These are phyloP conservation scores for Drosophila algonquin DNA, from an alignment of 2,888 invertebrate genomes.

Conservation along the genomic window DNA sequence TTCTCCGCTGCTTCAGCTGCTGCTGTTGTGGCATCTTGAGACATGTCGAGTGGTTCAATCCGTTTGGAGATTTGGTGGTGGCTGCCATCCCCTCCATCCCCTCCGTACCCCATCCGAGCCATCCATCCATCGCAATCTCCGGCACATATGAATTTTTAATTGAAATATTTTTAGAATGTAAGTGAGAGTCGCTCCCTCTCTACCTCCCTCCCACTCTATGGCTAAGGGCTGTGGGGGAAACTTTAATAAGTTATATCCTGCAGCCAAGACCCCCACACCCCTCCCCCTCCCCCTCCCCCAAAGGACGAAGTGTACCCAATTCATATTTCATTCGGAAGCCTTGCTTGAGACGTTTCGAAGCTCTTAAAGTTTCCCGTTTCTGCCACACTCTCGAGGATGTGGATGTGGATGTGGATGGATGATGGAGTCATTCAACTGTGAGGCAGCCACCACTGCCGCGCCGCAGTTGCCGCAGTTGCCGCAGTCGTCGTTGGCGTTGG, in stretches of 20 bases:
- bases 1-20: constrained; percentile 39
- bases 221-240: not conserved
- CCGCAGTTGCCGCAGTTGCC: not conserved
- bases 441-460: constrained; percentile 16
- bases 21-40: constrained; percentile 56
- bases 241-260: constrained; percentile 27
- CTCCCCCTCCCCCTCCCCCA: not conserved
- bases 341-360: constrained; percentile 17
- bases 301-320: constrained; percentile 15
- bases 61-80: constrained; percentile 14
- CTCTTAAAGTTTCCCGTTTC: constrained; percentile 12
- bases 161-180: constrained; percentile 30
- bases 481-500: too few relatives aligned
- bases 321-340: constrained; percentile 38
- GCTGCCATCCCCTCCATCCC: too few relatives aligned
- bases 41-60: constrained; percentile 64
- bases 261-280: too few relatives aligned
- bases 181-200: constrained; percentile 9
- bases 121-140: constrained; percentile 12
- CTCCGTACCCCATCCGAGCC: not conserved
- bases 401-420: constrained; percentile 3
- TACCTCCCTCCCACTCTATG: not conserved
- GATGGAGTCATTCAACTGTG: constrained; percentile 53
- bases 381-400: not conserved
- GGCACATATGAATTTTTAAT: constrained; percentile 34